These are phyloP conservation scores for Cryptoblepharus egeriae DNA, from an alignment of 2,797 vertebrate genomes.

Conservation along the genomic window DNA sequence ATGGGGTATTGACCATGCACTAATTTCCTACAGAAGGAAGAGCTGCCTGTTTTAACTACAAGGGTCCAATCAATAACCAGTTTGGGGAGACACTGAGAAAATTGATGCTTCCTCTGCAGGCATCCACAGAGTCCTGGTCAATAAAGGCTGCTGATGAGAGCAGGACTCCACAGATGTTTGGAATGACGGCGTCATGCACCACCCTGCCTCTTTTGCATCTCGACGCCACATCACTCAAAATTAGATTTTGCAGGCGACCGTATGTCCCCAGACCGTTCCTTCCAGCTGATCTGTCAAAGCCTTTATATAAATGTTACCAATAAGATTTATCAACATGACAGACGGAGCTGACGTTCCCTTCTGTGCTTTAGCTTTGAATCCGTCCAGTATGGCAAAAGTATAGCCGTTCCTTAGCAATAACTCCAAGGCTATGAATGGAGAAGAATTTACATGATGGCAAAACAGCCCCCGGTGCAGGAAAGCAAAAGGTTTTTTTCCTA, in stretches of 20 bases:
- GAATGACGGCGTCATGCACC: constrained; percentile 40
- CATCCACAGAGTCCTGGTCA: constrained; percentile 33
- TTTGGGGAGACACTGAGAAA: constrained; percentile 33
- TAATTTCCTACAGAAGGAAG: constrained; percentile 13
- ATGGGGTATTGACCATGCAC: background rate
- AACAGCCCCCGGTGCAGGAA: background rate
- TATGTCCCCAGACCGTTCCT: constrained; percentile 58
- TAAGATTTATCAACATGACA: constrained; percentile 64
- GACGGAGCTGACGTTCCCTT: constrained; percentile 43
- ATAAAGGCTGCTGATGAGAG: background rate
- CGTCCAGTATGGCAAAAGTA: constrained; percentile 32
- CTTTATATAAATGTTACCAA: constrained; percentile 56
- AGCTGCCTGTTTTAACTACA: background rate
- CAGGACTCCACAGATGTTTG: constrained; percentile 23
- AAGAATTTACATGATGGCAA: background rate
- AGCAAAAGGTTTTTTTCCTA: background rate
- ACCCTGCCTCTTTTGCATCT: constrained; percentile 52
- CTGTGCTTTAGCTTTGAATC: background rate
- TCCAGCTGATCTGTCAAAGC: constrained; percentile 63
- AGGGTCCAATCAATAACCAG: constrained; percentile 36
- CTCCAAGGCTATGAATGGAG: accelerated
- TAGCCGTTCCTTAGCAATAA: constrained; percentile 66
- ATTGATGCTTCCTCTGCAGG: constrained; percentile 25
- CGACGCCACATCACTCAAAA: constrained; percentile 59
- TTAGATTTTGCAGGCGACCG: constrained; percentile 52